phyloP scores from a whole-genome alignment of 1,140 invertebrate genomes.

The Camponotus floridanus region DNA sequence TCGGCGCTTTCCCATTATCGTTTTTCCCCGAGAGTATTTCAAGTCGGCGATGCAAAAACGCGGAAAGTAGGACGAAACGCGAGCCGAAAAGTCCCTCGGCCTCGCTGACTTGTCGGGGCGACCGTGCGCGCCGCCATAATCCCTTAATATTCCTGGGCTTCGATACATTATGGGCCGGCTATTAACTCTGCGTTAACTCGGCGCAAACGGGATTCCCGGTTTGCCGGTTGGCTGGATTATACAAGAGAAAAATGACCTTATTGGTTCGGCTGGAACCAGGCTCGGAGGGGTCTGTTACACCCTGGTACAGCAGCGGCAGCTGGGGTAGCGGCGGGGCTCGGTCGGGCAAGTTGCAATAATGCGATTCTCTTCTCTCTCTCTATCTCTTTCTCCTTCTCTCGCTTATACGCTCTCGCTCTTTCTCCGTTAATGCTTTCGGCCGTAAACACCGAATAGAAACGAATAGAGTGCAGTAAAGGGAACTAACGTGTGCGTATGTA shows the following conservation, averaged over 20 bases:
- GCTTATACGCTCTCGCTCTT: constrained; percentile 66
- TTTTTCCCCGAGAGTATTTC: constrained; percentile 15
- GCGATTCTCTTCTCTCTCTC: constrained; percentile 65
- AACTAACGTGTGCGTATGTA: constrained; percentile 70
- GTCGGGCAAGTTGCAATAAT: constrained; percentile 76
- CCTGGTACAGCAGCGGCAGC: constrained; percentile 71
- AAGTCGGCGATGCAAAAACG: constrained; percentile 51
- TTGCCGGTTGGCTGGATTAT: constrained; percentile 78
- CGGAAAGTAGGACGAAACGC: constrained; percentile 65
- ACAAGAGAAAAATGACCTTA: constrained; percentile 80
- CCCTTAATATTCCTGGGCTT: constrained; percentile 77
- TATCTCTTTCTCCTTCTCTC: constrained; percentile 28
- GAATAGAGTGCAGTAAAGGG: constrained; percentile 80
- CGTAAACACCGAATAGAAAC: constrained; percentile 82
- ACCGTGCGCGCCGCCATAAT: constrained; percentile 69
- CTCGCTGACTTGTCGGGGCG: constrained; percentile 64
- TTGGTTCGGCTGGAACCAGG: constrained; percentile 76
- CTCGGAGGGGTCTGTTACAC: constrained; percentile 73
- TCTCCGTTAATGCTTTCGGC: constrained; percentile 79
- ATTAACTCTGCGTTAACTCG: constrained; percentile 79
- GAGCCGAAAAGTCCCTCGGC: constrained; percentile 46
- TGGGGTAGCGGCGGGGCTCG: constrained; percentile 65
- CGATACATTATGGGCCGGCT: constrained; percentile 77
- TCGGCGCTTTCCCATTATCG: not conserved
- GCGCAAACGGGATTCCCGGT: constrained; percentile 75